Evolutionary conservation across 2,888 invertebrate species (phyloP), one percentile per base, ranked within the genome.

Genomic region (Cosmia trapezina): DNA sequence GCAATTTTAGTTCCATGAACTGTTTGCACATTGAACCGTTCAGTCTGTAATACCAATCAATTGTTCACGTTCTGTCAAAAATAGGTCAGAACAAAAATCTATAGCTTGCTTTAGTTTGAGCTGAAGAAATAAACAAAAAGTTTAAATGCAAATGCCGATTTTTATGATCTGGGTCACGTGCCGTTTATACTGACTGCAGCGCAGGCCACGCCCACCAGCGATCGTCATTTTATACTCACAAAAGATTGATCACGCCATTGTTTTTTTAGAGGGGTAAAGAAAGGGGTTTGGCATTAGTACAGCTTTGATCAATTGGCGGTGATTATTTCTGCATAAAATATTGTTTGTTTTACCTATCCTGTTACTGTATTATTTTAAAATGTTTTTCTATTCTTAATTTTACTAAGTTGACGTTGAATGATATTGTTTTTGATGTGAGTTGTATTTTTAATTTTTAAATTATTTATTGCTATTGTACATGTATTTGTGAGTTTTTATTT

Each of bases 131-230:
- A 78, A 68, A 81, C 61, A 62, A 73, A 76, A 57, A 60, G 53
- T 28, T 84, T 81, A 28, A 81, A 74, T 84, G 71, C 61, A 84
- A 66, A 78, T 70, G 53, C 68, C 60, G 67, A 81, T 84, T 81
- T 76, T 70, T 84, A 81, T 76, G 78, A 84, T 64, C 64, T 83
- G 51, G 86, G 84, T 83, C 83, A 80, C 76, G 83, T 74, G 53
- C 77, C 37, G 64, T 11, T 71, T 62, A 71, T 61, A 47, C 6
- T 66, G 57, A 65, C 80, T 75, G 76, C 80, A 69, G 57, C 47
- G 37, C 59, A 22, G 19, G 37, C 53, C 68, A 54, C 67, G 19
- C 75, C 65, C 37, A 54, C 43, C 33, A 4, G 47, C 43, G 9
- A 60, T 67, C 49, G 45, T 72, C 66, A 70, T 61, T 71, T 63